Base-by-base conservation (phyloP, 2,113 vertebrate genomes). In the Xerus inauris region DNA sequence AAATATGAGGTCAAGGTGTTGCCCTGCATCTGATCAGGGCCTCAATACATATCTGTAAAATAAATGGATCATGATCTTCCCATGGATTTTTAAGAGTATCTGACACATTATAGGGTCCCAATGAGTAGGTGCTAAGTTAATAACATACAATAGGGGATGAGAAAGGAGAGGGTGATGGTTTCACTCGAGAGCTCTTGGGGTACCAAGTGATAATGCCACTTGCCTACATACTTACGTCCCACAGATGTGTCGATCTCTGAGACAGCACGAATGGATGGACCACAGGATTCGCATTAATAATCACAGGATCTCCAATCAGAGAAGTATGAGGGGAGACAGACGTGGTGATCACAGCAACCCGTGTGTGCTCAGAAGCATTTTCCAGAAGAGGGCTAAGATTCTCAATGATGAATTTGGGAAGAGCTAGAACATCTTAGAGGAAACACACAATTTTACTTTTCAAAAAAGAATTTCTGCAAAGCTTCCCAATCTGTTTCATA, bases 261-360 rank as follows among this genome's bases (percentile, higher is more conserved):
- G 92, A 87, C 24, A 98, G 92, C n/a, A 86, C 65, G 81, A 98
- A 98, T 0, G 94, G 97, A 51, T 97, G 96, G 26, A 87, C 75
- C 17, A 88, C 81, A 22, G 98, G 98, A 76, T 96, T 94, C 3
- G 92, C 84, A 30, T 97, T 98, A 24, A 97, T 82, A 40, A 97
- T 92, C 17, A 97, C 67, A 59, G 93, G 96, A 40, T 89, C 93
- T 47, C 97, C 97, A 28, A 94, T 32, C 75, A 98, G 93, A 64
- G 59, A 94, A 71, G 77, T 28, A 1, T 72, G 83, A 77, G 38
- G 83, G 30, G 94, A 80, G 54, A 96, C 76, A 30, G 91, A 77
- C 22, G 92, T 92, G 0, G 71, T 71, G 64, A 98, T 83, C 3
- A 0, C 42, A 35, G 97, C 94, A 19, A 96, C 91, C 54, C 47